Conservation (phyloP, 2,888 invertebrate genomes). For the Nysson spinosus region DNA sequence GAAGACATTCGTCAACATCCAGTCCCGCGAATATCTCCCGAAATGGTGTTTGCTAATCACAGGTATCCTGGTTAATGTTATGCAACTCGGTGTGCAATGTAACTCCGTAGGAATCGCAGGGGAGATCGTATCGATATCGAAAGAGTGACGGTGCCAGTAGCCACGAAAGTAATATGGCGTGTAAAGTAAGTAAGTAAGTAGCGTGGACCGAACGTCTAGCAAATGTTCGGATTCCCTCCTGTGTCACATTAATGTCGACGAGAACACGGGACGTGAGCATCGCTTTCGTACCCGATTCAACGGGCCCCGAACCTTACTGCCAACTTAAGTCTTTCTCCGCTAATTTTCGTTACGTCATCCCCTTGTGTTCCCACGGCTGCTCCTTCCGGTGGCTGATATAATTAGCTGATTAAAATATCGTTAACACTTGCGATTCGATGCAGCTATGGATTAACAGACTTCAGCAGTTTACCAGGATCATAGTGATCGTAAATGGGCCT, state of each 20-base stretch:
- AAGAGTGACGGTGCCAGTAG: constrained; percentile 24
- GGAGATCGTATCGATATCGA: constrained; percentile 35
- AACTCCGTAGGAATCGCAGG: constrained; percentile 15
- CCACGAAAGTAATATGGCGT: constrained; percentile 25
- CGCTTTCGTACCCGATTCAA: constrained; percentile 3
- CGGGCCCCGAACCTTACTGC: too few species aligned
- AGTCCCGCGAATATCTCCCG: constrained; percentile 2
- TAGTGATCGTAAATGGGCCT: neutral
- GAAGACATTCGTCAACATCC: neutral
- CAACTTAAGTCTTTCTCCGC: neutral
- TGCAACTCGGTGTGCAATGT: constrained; percentile 32
- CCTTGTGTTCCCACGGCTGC: constrained; percentile 29
- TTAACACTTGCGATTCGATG: too few species aligned
- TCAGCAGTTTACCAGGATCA: neutral
- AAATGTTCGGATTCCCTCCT: constrained; percentile 14
- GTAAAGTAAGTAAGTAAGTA: constrained; percentile 28
- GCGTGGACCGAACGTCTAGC: constrained; percentile 23
- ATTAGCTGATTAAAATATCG: too few species aligned
- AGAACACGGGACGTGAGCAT: constrained; percentile 34
- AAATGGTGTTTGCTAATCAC: constrained; percentile 21
- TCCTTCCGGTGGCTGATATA: constrained; percentile 23
- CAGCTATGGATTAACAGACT: too few species aligned
- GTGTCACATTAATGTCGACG: constrained; percentile 39
- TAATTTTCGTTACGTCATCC: neutral
- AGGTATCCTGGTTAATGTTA: constrained; percentile 12